Percentiles rank a stretch among this genome's conserved stretches.
Evolutionary conservation across 2,113 vertebrate genomes (phyloP).

Genomic region (Mastomys coucha): DNA sequence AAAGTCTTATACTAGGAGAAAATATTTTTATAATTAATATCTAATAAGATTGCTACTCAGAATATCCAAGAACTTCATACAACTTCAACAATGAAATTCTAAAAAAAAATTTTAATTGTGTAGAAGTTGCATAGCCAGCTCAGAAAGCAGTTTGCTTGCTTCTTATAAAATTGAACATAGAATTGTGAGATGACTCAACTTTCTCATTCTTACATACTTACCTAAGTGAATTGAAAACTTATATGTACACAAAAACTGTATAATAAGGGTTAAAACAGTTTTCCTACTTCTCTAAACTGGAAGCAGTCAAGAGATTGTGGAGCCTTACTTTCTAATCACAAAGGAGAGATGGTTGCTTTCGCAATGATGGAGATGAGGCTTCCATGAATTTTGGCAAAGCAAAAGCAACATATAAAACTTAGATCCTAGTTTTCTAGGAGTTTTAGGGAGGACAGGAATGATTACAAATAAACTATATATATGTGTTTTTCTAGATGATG

Average conservation of each 20-base stretch:
- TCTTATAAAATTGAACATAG: constrained; percentile 20
- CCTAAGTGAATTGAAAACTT: neutral
- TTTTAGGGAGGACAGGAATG: neutral
- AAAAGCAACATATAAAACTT: neutral
- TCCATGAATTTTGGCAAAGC: neutral
- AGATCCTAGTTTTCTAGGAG: neutral
- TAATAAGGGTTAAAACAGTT: neutral
- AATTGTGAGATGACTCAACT: neutral
- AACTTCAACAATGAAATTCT: neutral
- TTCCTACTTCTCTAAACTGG: neutral
- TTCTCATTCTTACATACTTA: neutral
- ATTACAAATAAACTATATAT: neutral
- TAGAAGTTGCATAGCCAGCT: neutral
- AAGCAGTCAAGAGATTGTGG: constrained; percentile 3
- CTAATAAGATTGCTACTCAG: neutral
- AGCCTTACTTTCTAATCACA: neutral
- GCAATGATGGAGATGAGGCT: neutral
- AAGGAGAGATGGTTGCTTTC: neutral
- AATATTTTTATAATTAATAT: constrained; percentile 1
- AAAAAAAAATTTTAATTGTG: neutral
- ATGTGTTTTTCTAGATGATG: neutral
- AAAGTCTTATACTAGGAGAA: neutral
- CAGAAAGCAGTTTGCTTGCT: neutral
- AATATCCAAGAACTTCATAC: neutral
- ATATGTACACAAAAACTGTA: neutral